These are phyloP conservation scores for Aphis gossypii DNA, from an alignment of 1,140 invertebrate genomes.

Conservation along the genomic window DNA sequence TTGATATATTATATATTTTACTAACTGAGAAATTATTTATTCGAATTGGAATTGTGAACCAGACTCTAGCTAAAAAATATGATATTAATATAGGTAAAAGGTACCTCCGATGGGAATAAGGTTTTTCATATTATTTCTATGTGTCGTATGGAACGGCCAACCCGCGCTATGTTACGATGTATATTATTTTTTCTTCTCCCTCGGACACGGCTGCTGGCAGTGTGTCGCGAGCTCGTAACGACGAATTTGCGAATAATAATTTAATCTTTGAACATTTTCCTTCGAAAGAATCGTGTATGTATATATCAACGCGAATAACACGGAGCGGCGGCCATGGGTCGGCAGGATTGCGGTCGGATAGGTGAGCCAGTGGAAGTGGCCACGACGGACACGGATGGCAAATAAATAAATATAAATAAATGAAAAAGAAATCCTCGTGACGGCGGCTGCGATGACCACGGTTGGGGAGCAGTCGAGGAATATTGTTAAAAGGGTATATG, in stretches of 20 bases:
- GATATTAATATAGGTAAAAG: too few relatives aligned
- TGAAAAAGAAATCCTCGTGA: background rate
- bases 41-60: too few relatives aligned
- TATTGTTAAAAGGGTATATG: conserved; percentile 6
- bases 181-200: background rate
- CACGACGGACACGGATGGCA: background rate
- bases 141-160: background rate
- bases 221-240: background rate
- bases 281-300: too few relatives aligned
- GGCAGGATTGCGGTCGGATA: background rate
- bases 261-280: background rate
- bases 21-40: too few relatives aligned
- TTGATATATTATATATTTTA: too few relatives aligned
- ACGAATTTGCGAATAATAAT: background rate
- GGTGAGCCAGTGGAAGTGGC: background rate
- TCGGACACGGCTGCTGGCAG: background rate
- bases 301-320: background rate
- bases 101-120: too few relatives aligned
- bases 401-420: conserved; percentile 2
- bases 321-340: background rate
- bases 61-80: too few relatives aligned
- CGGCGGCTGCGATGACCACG: too few relatives aligned
- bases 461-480: background rate
- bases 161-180: background rate
- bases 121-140: background rate